Evolutionary conservation across 2,113 vertebrate species (phyloP).

Genomic region (Hiodon tergisus): DNA sequence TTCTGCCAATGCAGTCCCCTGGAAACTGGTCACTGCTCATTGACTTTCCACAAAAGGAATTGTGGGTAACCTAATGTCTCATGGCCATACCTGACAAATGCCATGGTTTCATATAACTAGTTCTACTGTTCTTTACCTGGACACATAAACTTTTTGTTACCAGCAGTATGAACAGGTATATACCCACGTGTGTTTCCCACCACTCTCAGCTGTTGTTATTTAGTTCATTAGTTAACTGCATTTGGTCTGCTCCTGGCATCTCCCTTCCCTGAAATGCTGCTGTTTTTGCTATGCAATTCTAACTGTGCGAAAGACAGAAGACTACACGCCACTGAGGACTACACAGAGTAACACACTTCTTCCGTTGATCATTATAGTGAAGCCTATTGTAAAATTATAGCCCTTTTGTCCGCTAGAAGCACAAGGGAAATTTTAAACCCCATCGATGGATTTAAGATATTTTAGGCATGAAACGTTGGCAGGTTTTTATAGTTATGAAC

Average conservation of each 20-base stretch:
- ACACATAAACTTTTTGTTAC: not conserved
- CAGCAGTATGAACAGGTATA: not conserved
- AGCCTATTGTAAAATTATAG: not conserved
- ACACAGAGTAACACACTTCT: slow-evolving; percentile 29
- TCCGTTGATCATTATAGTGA: slow-evolving; percentile 24
- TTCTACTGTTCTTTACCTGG: not conserved
- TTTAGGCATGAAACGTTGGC: slow-evolving; percentile 47
- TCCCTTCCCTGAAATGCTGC: slow-evolving; percentile 28
- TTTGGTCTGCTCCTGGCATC: slow-evolving; percentile 1
- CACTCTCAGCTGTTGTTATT: not conserved
- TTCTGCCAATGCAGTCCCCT: not conserved
- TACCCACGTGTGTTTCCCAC: no score
- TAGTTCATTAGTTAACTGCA: no score
- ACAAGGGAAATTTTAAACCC: slow-evolving; percentile 54
- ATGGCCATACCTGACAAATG: not conserved
- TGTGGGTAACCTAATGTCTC: not conserved
- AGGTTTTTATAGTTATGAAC: slow-evolving; percentile 56
- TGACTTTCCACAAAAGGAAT: not conserved
- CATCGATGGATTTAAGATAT: slow-evolving; percentile 50
- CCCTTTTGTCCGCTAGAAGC: slow-evolving; percentile 38
- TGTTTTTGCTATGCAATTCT: slow-evolving; percentile 71
- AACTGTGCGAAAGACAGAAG: slow-evolving; percentile 27
- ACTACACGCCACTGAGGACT: not conserved
- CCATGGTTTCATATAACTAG: no score
- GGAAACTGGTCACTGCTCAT: not conserved